Evolutionary conservation across 2,888 invertebrate species (phyloP), one percentile per base, ranked within the genome.

Genomic region (Hirtodrosophila trivittata): DNA sequence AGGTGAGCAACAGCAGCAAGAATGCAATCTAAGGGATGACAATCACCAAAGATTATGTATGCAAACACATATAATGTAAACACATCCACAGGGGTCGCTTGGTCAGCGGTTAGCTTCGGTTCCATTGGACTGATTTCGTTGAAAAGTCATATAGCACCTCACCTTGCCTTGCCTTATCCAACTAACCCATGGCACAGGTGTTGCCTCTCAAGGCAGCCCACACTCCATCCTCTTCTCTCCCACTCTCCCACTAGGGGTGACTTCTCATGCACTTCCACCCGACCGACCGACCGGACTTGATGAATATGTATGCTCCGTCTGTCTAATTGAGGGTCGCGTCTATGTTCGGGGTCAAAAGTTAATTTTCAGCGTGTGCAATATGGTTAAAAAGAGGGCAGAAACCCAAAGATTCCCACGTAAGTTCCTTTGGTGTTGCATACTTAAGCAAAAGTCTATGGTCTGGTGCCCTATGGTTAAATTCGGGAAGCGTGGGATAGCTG

Each of bases 111-210:
- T 58, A 32, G 49, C 56, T 55, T 67, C 82, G 75, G 85, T 87
- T 85, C 85, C 87, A 56, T 82, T 68, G 82, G 83, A 85, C 75
- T 87, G 87, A 85, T 87, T 87, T 82, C 70, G 57, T 65, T 42
- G 65, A 67, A 74, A 82, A 87, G 87, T 86, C 86, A 86, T 85
- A 77, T 78, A 80, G 87, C 86, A 87, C 87, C 87, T 87, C 78
- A 54, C 47, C 37, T 16, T 33, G 16, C 6, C 33, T 45, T 14
- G 50, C 56, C 9, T 13, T 21, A 21, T 21, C 2, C 18, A 21
- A 21, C 18, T 21, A 21, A 21, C n/a, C n/a, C n/a, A 37, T 26
- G 35, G 58, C 74, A 85, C 86, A 86, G 86, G 86, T 86, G 86
- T 86, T 86, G 80, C 75, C 83, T 85, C 83, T 74, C 77, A 84